Percentiles rank a stretch among this genome's conserved stretches.
Evolutionary conservation across 2,113 vertebrate genomes (phyloP).

Genomic region (Aix galericulata): DNA sequence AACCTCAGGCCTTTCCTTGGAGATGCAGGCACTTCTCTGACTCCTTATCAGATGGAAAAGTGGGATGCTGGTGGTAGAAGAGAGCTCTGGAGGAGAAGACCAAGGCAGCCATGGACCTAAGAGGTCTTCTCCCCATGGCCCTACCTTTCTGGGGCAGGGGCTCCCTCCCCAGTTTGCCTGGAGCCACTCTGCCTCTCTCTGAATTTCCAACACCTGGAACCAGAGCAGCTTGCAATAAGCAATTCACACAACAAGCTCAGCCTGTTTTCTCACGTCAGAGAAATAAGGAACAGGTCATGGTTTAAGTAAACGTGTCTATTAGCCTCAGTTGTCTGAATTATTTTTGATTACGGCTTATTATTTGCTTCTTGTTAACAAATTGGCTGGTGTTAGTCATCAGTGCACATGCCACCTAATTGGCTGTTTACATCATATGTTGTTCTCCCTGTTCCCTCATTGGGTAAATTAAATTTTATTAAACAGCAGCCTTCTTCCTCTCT

Average conservation of each 20-base stretch:
- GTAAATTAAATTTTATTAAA: conserved; percentile 15
- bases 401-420: not conserved
- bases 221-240: rapidly evolving
- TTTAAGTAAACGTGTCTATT: not conserved
- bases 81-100: not conserved
- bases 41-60: not conserved
- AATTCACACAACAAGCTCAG: not conserved
- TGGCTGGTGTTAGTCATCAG: not conserved
- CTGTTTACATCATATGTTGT: not conserved
- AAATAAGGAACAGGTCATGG: not conserved
- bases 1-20: not conserved
- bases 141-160: rapidly evolving
- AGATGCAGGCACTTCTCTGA: not conserved
- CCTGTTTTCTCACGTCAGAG: not conserved
- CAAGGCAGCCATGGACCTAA: rapidly evolving
- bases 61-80: not conserved
- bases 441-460: conserved; percentile 9
- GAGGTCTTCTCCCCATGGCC: not conserved
- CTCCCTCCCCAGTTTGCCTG: not conserved
- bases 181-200: not conserved
- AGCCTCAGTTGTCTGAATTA: not conserved
- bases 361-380: conserved; percentile 10
- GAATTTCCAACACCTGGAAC: not conserved
- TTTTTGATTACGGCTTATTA: not conserved
- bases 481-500: conserved; percentile 14